A percentile compares a stretch with the other conserved stretches of the same genome.
Conservation (phyloP, 2,888 invertebrate genomes). For the Aspidiotus rigidus region DNA sequence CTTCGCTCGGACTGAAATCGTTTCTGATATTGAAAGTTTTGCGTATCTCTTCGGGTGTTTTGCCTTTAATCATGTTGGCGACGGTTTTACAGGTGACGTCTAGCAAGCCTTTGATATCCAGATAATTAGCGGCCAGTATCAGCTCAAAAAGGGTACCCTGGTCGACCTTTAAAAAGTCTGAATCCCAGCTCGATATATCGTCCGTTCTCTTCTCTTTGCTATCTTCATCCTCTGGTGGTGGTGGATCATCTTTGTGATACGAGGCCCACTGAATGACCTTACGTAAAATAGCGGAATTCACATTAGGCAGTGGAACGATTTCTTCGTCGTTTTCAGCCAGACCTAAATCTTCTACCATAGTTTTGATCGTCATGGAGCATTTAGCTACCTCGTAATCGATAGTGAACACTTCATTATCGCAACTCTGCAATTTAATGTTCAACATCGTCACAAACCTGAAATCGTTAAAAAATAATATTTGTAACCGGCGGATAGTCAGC, state of each 20-base stretch:
- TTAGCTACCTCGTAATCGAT: constrained; percentile 95
- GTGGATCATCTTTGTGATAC: constrained; percentile 90
- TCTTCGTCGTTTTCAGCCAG: constrained; percentile 90
- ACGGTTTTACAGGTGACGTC: constrained; percentile 98
- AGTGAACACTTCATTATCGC: constrained; percentile 90
- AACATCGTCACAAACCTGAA: constrained; percentile 59
- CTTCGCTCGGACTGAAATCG: constrained; percentile 90
- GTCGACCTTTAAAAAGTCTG: constrained; percentile 96
- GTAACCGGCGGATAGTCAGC: no score
- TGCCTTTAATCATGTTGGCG: constrained; percentile 98
- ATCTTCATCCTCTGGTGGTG: constrained; percentile 92
- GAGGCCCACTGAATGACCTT: constrained; percentile 92
- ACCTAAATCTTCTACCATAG: constrained; percentile 85
- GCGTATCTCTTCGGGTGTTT: constrained; percentile 93
- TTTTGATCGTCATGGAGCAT: constrained; percentile 95
- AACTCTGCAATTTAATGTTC: constrained; percentile 86
- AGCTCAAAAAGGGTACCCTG: constrained; percentile 56
- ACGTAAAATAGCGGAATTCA: constrained; percentile 89
- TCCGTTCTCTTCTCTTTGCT: constrained; percentile 96
- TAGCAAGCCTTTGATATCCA: constrained; percentile 88
- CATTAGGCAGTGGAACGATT: constrained; percentile 91
- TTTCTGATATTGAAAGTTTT: constrained; percentile 96
- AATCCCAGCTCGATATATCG: constrained; percentile 98
- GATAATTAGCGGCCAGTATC: constrained; percentile 75
- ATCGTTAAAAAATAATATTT: no score